Conservation (phyloP, 2,888 invertebrate species). For the Amphipoea oculea region DNA sequence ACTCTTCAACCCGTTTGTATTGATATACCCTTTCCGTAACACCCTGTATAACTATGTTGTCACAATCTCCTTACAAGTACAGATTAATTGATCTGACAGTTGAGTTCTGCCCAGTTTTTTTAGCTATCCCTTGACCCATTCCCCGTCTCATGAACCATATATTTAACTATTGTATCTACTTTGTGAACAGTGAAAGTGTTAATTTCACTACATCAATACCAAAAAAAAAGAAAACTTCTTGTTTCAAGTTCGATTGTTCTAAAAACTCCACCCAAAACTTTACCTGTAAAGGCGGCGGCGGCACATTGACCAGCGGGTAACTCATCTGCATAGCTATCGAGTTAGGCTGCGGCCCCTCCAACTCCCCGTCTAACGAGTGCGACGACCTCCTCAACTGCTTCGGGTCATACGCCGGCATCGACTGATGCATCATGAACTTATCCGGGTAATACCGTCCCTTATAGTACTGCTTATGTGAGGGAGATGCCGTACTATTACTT, state of each 20-base stretch:
- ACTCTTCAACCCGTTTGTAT: too few species aligned
- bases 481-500: constrained; percentile 67
- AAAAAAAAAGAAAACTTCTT: not conserved
- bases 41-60: not conserved
- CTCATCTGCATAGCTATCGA: constrained; percentile 92
- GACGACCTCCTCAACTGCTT: constrained; percentile 80
- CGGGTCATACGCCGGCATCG: constrained; percentile 78
- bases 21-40: too few species aligned
- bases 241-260: constrained; percentile 37
- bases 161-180: too few species aligned
- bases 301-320: constrained; percentile 91
- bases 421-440: constrained; percentile 76
- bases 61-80: not conserved
- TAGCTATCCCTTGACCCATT: not conserved
- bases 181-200: not conserved
- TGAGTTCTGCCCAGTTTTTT: not conserved
- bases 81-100: not conserved
- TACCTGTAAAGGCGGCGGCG: constrained; percentile 88
- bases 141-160: too few species aligned
- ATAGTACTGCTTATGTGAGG: constrained; percentile 71
- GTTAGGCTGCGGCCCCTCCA: constrained; percentile 89
- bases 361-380: constrained; percentile 83
- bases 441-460: constrained; percentile 69
- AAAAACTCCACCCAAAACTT: constrained; percentile 35
- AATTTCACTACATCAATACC: not conserved